Base-by-base conservation (phyloP, 1,140 invertebrate species). In the Lerema accius region DNA sequence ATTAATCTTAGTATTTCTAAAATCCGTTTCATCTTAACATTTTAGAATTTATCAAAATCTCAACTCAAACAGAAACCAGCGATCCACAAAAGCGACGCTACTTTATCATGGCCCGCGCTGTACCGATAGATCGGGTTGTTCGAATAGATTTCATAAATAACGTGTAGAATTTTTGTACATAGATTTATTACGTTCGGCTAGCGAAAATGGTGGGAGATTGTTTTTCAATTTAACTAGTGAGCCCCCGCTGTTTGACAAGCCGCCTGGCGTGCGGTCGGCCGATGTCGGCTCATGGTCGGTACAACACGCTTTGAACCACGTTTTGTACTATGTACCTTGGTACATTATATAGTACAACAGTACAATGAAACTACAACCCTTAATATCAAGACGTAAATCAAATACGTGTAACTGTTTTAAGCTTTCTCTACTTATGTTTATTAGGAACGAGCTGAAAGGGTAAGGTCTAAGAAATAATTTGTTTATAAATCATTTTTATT, bases 151-250 rank as follows among this genome's bases (percentile, higher is more conserved):
- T 90, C 83, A 90, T 90, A 90, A 90, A 90, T 90, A 90, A 82
- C 80, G 80, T 82, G 86, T 88, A 86, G 81, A 88, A 90, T 87
- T 90, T 90, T 89, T 89, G 84, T 90, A 90, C 88, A 90, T 90
- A 90, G 88, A 90, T 90, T 90, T 90, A 90, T 90, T 87, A 89
- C 84, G 83, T 79, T 82, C 80, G 82, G 76, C 83, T 80, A 86
- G 86, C 86, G 86, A 90, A 90, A 90, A 90, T 90, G 86, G 86
- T 85, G 86, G 85, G 88, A 89, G 88, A 88, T 89, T 88, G 88
- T 90, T 90, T 89, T 90, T 90, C 88, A 89, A 90, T 90, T 90
- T 87, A 83, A 84, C 81, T 78, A 75, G 72, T 65, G 82, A 65
- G 67, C 80, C 72, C 88, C 88, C 67, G 88, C 88, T 89, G 88